Evolutionary conservation across 2,888 invertebrate genomes (phyloP).

Genomic region (Synergus laeviventris): DNA sequence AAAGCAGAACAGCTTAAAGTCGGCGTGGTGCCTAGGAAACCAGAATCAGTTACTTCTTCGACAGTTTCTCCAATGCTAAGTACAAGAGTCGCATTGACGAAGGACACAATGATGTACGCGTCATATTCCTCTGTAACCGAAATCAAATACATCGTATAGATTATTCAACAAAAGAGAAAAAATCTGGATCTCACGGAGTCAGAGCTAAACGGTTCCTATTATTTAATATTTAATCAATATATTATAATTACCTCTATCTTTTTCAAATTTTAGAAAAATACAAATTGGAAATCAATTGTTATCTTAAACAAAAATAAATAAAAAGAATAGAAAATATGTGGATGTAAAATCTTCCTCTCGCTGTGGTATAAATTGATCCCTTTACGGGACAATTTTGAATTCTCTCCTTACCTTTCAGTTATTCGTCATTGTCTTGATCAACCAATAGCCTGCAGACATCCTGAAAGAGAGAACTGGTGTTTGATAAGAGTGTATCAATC

Average conservation of each 20-base stretch:
- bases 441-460: conserved; percentile 76
- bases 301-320: background rate
- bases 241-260: background rate
- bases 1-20: conserved; percentile 98
- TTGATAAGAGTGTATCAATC: conserved; percentile 83
- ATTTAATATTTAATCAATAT: background rate
- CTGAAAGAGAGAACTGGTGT: conserved; percentile 96
- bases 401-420: conserved; percentile 71
- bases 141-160: conserved; percentile 71
- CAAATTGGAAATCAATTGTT: background rate
- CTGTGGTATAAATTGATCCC: conserved; percentile 51
- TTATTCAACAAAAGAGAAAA: conserved; percentile 47
- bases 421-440: conserved; percentile 70
- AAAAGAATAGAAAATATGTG: background rate
- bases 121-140: conserved; percentile 96
- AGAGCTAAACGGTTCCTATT: background rate
- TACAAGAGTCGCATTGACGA: conserved; percentile 98
- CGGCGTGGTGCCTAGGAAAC: conserved; percentile 98
- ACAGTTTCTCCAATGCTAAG: conserved; percentile 99
- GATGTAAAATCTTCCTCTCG: background rate
- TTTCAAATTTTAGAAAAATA: background rate
- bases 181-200: conserved; percentile 25
- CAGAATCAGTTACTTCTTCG: conserved; percentile 99
- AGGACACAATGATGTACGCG: conserved; percentile 99
- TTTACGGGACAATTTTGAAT: conserved; percentile 57